A percentile compares a stretch with the other conserved stretches of the same genome.
Evolutionary conservation across 2,113 vertebrate genomes (phyloP).

Genomic region (Peromyscus maniculatus): DNA sequence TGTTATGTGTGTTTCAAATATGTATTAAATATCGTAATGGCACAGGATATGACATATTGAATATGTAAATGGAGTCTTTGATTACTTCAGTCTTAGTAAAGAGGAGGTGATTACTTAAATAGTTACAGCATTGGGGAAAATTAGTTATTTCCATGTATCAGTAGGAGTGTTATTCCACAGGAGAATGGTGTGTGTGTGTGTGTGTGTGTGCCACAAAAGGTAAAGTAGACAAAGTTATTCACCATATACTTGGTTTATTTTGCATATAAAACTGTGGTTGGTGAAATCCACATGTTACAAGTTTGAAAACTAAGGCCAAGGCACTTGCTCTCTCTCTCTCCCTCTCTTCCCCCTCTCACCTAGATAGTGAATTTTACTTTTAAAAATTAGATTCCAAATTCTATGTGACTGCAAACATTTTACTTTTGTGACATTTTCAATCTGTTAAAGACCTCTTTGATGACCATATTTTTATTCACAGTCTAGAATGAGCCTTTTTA

Average conservation of each 20-base stretch:
- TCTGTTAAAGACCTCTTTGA: background rate
- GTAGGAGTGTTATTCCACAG: background rate
- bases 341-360: too few species aligned
- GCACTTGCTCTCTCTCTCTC: background rate
- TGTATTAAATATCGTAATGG: constrained; percentile 39
- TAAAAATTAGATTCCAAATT: background rate
- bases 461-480: background rate
- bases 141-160: constrained; percentile 25
- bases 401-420: constrained; percentile 6
- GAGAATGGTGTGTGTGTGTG: background rate
- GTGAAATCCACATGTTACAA: background rate
- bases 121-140: constrained; percentile 3
- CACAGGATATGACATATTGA: background rate
- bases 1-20: background rate
- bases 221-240: background rate
- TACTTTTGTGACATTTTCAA: background rate
- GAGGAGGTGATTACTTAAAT: constrained; percentile 55
- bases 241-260: background rate
- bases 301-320: constrained; percentile 12
- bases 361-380: constrained; percentile 21
- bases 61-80: background rate
- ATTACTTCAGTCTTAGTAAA: constrained; percentile 47
- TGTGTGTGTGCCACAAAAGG: background rate
- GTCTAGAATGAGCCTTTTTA: background rate
- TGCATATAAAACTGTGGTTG: background rate